These are phyloP conservation scores for Micronisus gabar DNA, from an alignment of 2,113 vertebrate genomes.

Conservation along the genomic window DNA sequence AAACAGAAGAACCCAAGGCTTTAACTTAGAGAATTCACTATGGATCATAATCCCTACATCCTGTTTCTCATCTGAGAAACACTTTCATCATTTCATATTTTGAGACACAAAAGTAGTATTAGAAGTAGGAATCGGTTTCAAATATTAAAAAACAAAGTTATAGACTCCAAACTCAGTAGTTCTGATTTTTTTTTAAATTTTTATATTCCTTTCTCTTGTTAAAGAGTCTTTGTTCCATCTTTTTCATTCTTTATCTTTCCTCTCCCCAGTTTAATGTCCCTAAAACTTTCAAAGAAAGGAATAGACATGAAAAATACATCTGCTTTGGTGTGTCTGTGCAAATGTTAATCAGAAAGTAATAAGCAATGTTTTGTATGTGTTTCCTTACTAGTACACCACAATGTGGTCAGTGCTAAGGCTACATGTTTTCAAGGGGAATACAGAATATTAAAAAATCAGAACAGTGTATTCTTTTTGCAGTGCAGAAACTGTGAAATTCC, in stretches of 20 bases:
- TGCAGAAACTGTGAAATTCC: background rate
- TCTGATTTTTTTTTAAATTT: background rate
- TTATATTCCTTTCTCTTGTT: background rate
- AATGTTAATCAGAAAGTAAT: background rate
- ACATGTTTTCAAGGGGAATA: background rate
- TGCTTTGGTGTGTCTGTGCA: background rate
- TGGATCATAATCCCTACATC: background rate
- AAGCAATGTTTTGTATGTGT: background rate
- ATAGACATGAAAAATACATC: background rate
- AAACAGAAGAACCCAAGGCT: background rate
- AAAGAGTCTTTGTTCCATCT: background rate
- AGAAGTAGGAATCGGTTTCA: background rate
- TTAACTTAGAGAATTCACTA: background rate
- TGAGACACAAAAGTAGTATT: background rate
- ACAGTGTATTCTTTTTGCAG: background rate
- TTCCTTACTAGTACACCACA: background rate
- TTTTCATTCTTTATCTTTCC: background rate
- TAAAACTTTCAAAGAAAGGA: background rate
- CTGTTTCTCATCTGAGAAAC: background rate
- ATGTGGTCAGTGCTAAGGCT: background rate
- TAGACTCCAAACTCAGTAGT: background rate
- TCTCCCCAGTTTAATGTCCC: background rate
- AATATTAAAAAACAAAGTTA: background rate
- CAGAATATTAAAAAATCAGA: background rate
- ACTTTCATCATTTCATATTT: background rate